Evolutionary conservation across 2,888 invertebrate genomes (phyloP), one percentile per base, ranked within the genome.

Genomic region (Calliopum simillimum): DNA sequence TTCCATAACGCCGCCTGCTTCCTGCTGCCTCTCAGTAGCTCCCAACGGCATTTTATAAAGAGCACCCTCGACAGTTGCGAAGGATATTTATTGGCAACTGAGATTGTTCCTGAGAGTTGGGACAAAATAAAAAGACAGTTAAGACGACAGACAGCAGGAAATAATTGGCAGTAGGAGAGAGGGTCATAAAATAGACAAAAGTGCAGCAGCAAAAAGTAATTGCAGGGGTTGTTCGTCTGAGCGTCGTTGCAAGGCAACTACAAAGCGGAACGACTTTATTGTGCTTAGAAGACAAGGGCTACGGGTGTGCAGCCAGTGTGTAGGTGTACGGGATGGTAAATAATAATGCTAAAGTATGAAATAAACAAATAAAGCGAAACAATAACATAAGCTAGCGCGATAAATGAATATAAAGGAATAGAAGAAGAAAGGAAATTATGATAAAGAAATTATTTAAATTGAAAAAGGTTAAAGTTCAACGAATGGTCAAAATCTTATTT

Each of bases 281-380:
- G 53, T 53, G 11, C 16, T 19, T 49, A 11, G n/a, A n/a, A 16
- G 4, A 16, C 16, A 19, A 19, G 3, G 2, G 5, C 23, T 11
- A 11, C 13, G 53, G 13, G 4, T 53, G 53, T 53, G 53, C 19
- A 21, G 19, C 4, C 14, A 14, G 23, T 53, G 21, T 14, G 23
- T 53, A 53, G 23, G 12, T 33, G 33, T 8, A 33, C n/a, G n/a
- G n/a, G 23, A 16, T 23, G 23, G 23, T 21, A 53, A 53, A 53
- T 23, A 53, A 53, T 53, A 53, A 53, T 19, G 19, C 11, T 51
- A 53, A 53, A 53, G 23, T 53, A 53, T 53, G 21, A 53, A 21
- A 13, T 16, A 23, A 23, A 53, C 53, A 53, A 53, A 53, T 23
- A 21, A 53, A 53, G 23, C 23, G 13, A 53, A 53, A 53, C 53